These are phyloP conservation scores for Rhodophaea formosa DNA, from an alignment of 2,888 invertebrate species.

Conservation along the genomic window DNA sequence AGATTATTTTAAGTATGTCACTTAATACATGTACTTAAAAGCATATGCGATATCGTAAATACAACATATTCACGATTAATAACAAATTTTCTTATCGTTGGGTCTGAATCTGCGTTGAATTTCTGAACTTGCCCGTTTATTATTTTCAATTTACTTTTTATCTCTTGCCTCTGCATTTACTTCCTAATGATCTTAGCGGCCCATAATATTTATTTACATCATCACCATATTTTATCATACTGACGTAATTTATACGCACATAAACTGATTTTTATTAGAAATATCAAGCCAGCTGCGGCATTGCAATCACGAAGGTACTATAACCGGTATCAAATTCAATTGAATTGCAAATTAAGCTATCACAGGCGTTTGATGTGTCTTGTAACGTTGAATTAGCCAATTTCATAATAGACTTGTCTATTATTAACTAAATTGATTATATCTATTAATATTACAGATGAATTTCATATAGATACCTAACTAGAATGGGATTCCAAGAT, in stretches of 20 bases:
- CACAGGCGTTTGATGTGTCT: conserved; percentile 16
- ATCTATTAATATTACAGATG: too few species aligned
- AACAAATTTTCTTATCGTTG: too few species aligned
- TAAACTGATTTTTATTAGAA: conserved; percentile 12
- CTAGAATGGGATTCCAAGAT: too few species aligned
- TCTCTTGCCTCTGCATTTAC: not conserved
- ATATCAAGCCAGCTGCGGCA: not conserved
- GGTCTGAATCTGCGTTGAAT: too few species aligned
- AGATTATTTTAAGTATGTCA: too few species aligned
- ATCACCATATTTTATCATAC: not conserved
- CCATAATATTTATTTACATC: conserved; percentile 3
- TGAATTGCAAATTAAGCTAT: conserved; percentile 15
- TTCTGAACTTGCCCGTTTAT: too few species aligned
- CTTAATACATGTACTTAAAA: too few species aligned
- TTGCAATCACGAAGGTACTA: conserved; percentile 14
- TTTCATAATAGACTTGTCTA: conserved; percentile 9
- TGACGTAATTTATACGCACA: conserved; percentile 9
- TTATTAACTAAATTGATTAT: not conserved
- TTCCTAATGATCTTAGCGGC: not conserved
- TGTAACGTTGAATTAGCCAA: conserved; percentile 12
- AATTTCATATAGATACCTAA: too few species aligned
- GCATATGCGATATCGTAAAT: too few species aligned
- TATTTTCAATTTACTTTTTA: not conserved
- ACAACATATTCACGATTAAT: too few species aligned
- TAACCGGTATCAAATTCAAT: conserved; percentile 19